Evolutionary conservation across 2,888 invertebrate genomes (phyloP).

Genomic region (Nephrotoma flavescens): DNA sequence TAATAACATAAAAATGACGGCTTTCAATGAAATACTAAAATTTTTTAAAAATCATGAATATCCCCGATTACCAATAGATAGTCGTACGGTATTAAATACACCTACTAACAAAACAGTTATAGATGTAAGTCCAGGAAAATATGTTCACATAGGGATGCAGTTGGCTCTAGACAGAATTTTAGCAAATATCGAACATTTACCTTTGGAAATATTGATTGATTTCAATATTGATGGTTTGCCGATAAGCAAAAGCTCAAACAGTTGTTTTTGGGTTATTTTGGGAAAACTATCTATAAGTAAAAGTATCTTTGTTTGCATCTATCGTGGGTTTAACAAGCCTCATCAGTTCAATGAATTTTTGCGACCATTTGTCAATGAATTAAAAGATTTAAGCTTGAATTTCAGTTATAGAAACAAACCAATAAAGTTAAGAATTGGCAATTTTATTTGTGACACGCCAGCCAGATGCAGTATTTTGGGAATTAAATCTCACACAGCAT

Average conservation of each 20-base stretch:
- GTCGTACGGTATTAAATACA: background rate
- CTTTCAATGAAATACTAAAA: background rate
- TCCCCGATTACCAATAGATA: background rate
- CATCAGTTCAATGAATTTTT: background rate
- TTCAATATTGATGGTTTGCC: no score
- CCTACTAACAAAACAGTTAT: background rate
- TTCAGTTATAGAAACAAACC: background rate
- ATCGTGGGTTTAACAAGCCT: background rate
- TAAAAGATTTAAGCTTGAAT: background rate
- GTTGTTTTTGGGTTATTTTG: no score
- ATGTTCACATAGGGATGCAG: background rate
- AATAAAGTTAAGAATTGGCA: background rate
- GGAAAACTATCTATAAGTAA: background rate
- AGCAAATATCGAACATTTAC: background rate
- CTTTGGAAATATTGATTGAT: no score
- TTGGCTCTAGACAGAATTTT: background rate
- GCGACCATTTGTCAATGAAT: background rate
- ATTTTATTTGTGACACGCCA: background rate
- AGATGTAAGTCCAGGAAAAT: background rate
- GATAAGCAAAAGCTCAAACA: no score
- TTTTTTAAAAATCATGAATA: background rate
- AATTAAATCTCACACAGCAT: constrained; percentile 9
- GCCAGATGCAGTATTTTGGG: background rate
- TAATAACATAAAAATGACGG: background rate
- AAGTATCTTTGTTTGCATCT: background rate